These are phyloP conservation scores for Troilus luridus DNA, from an alignment of 2,888 invertebrate genomes.

Conservation along the genomic window DNA sequence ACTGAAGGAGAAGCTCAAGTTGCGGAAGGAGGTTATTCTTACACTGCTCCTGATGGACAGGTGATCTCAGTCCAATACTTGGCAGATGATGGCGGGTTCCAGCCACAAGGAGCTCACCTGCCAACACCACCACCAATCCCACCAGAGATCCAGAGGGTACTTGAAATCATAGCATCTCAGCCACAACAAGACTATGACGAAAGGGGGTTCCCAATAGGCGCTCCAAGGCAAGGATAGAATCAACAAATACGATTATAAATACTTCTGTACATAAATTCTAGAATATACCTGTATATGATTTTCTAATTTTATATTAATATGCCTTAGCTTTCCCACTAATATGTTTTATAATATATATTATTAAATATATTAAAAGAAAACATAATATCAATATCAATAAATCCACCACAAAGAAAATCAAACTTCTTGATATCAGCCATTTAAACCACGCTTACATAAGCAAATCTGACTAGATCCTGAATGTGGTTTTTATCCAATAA, in stretches of 20 bases:
- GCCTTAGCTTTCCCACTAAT: background rate
- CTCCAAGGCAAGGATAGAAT: slow-evolving; percentile 50
- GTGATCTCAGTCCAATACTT: slow-evolving; percentile 74
- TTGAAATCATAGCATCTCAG: slow-evolving; percentile 69
- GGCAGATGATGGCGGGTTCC: slow-evolving; percentile 80
- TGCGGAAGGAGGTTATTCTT: slow-evolving; percentile 79
- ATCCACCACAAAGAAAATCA: too few relatives aligned
- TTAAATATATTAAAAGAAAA: too few relatives aligned
- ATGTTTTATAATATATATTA: background rate
- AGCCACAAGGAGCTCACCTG: slow-evolving; percentile 67
- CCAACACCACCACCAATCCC: slow-evolving; percentile 68
- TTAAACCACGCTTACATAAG: too few relatives aligned
- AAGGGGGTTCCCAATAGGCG: slow-evolving; percentile 66
- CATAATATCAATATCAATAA: too few relatives aligned
- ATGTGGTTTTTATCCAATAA: too few relatives aligned
- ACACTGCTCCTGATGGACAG: slow-evolving; percentile 82
- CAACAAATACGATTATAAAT: background rate
- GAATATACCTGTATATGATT: background rate
- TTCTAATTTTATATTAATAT: background rate
- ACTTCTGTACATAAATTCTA: background rate
- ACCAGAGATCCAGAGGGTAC: slow-evolving; percentile 67
- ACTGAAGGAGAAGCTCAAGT: slow-evolving; percentile 77
- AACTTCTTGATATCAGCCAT: too few relatives aligned
- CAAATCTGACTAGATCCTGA: too few relatives aligned
- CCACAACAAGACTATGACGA: slow-evolving; percentile 70